phyloP scores from a whole-genome alignment of 2,797 vertebrate species.

The Hipposideros larvatus region DNA sequence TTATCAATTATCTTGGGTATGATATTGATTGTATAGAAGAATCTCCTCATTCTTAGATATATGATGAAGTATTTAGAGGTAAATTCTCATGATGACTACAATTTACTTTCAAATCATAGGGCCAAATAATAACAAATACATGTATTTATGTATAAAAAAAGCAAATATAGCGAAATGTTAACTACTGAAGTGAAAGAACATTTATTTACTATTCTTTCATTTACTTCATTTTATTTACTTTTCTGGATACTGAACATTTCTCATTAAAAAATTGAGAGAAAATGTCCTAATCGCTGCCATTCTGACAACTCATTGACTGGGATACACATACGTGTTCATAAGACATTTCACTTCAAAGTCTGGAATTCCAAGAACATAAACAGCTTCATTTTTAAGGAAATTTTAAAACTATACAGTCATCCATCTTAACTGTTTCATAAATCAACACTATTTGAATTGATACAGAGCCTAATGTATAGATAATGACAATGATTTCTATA shows the following conservation, averaged over 20 bases:
- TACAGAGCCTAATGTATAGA: not conserved
- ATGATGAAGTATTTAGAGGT: not conserved
- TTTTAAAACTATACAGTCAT: not conserved
- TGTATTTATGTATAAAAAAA: not conserved
- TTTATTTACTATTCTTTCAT: constrained; percentile 8
- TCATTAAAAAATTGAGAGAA: not conserved
- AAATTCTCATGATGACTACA: not conserved
- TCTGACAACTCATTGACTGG: not conserved
- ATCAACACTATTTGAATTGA: not conserved
- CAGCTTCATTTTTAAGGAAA: not conserved
- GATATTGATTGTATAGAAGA: not conserved
- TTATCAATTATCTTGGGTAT: not conserved
- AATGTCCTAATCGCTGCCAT: not conserved
- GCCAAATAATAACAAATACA: not conserved
- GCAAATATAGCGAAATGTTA: not conserved
- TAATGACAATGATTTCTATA: not conserved
- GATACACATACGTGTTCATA: not conserved
- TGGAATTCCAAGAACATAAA: constrained; percentile 1
- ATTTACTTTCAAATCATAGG: not conserved
- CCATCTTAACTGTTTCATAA: not conserved
- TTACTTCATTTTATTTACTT: not conserved
- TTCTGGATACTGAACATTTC: not conserved
- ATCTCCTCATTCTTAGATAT: not conserved
- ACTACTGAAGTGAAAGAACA: not conserved
- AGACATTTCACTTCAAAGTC: not conserved